phyloP scores from a whole-genome alignment of 2,113 vertebrate species.

The Takifugu bimaculatus region DNA sequence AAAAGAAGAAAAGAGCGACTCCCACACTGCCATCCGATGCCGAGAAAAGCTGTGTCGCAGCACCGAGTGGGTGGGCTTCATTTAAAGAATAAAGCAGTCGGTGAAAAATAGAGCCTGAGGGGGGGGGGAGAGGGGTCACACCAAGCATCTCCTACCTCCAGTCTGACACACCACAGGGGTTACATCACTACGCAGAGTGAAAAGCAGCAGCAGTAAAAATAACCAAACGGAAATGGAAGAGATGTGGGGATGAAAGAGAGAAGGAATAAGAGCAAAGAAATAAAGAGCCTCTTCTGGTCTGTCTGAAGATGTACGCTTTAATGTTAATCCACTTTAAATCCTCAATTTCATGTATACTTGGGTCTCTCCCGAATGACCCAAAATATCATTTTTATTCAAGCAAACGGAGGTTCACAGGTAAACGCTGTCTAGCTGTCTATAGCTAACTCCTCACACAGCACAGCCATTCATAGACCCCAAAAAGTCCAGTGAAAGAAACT shows the following conservation, averaged over 20 bases:
- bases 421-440: too few relatives aligned
- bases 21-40: constrained; percentile 57
- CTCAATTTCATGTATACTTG: background rate
- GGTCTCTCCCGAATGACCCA: background rate
- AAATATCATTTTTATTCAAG: too few relatives aligned
- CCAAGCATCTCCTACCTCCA: constrained; percentile 54
- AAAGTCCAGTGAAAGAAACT: too few relatives aligned
- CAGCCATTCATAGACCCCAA: too few relatives aligned
- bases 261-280: constrained; percentile 16
- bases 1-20: constrained; percentile 19
- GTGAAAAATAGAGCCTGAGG: constrained; percentile 36
- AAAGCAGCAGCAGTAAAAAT: constrained; percentile 45
- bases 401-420: too few relatives aligned
- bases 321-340: constrained; percentile 30
- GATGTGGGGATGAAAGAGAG: constrained; percentile 18
- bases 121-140: constrained; percentile 15
- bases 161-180: constrained; percentile 63
- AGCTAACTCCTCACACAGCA: too few relatives aligned
- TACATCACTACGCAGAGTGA: constrained; percentile 48
- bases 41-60: constrained; percentile 65
- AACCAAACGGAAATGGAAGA: constrained; percentile 51
- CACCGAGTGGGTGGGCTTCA: constrained; percentile 60
- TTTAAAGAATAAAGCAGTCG: constrained; percentile 35
- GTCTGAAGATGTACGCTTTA: constrained; percentile 22
- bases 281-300: constrained; percentile 24